Conservation (phyloP, 2,888 invertebrate species). For the Thyatira batis region DNA sequence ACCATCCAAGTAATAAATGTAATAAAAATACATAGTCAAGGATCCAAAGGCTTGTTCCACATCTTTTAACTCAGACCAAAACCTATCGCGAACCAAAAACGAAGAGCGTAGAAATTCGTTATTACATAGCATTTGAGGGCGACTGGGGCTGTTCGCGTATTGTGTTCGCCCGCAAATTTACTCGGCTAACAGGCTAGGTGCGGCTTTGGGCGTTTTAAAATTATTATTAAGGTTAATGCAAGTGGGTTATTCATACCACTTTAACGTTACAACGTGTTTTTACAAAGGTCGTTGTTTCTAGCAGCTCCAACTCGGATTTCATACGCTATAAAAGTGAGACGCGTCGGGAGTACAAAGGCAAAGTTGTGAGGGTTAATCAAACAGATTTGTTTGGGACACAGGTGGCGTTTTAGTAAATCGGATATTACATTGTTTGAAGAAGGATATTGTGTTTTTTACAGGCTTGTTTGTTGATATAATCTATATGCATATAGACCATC, state of each 20-base stretch:
- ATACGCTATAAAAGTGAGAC: conserved; percentile 21
- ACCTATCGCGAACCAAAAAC: conserved; percentile 39
- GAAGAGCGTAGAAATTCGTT: conserved; percentile 64
- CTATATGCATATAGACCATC: no score
- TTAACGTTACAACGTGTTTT: conserved; percentile 34
- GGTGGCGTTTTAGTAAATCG: neutral
- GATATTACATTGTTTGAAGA: neutral
- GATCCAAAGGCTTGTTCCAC: no score
- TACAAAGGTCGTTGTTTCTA: conserved; percentile 20
- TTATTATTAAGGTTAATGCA: conserved; percentile 46
- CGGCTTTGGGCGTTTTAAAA: conserved; percentile 52
- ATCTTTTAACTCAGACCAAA: conserved; percentile 33
- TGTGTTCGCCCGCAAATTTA: conserved; percentile 54
- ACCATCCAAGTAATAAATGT: no score
- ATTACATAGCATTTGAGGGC: conserved; percentile 65
- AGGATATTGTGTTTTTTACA: no score
- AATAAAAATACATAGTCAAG: no score
- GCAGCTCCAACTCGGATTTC: conserved; percentile 16
- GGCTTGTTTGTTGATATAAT: no score
- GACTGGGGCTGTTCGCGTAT: conserved; percentile 45
- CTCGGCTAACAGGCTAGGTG: conserved; percentile 42
- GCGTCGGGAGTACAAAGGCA: conserved; percentile 24
- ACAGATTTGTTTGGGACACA: conserved; percentile 13
- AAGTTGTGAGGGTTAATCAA: conserved; percentile 19
- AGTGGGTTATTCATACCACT: conserved; percentile 36